Conservation (phyloP, 2,113 vertebrate genomes). For the Cnemophilus loriae region DNA sequence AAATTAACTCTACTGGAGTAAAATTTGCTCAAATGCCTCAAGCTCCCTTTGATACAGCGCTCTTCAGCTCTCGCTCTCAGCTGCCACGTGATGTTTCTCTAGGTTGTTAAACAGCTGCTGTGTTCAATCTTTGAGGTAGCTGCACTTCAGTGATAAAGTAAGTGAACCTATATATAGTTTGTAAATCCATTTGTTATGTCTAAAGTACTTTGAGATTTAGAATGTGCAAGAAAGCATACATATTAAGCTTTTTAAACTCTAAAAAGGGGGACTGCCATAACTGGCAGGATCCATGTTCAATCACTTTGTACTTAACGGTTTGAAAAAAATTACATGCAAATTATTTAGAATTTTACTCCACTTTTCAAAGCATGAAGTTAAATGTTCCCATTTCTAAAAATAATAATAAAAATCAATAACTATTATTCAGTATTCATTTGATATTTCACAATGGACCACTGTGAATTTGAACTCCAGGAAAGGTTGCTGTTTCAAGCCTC, state of each 20-base stretch:
- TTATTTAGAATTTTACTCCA: slow-evolving; percentile 58
- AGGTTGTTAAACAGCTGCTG: slow-evolving; percentile 63
- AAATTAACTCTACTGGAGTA: not conserved
- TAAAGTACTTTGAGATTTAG: slow-evolving; percentile 58
- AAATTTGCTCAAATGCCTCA: not conserved
- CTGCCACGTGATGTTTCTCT: not conserved
- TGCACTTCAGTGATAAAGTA: slow-evolving; percentile 49
- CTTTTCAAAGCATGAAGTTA: slow-evolving; percentile 63
- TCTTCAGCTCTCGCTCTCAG: not conserved
- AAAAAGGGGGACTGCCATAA: slow-evolving; percentile 49
- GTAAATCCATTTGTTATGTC: slow-evolving; percentile 67
- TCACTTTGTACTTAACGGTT: slow-evolving; percentile 55
- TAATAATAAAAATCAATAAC: slow-evolving; percentile 69
- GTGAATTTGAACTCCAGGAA: slow-evolving; percentile 59
- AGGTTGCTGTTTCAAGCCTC: slow-evolving; percentile 44
- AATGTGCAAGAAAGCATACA: slow-evolving; percentile 46
- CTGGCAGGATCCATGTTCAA: slow-evolving; percentile 49
- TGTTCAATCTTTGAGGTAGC: slow-evolving; percentile 47
- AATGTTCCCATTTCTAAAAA: slow-evolving; percentile 61
- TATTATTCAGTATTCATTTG: slow-evolving; percentile 62
- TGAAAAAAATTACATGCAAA: slow-evolving; percentile 57
- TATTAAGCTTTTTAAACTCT: slow-evolving; percentile 62
- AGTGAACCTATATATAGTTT: slow-evolving; percentile 68
- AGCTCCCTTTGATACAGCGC: not conserved
- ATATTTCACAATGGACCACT: slow-evolving; percentile 57